Conservation (phyloP, 2,113 vertebrate genomes). For the Caloenas nicobarica region DNA sequence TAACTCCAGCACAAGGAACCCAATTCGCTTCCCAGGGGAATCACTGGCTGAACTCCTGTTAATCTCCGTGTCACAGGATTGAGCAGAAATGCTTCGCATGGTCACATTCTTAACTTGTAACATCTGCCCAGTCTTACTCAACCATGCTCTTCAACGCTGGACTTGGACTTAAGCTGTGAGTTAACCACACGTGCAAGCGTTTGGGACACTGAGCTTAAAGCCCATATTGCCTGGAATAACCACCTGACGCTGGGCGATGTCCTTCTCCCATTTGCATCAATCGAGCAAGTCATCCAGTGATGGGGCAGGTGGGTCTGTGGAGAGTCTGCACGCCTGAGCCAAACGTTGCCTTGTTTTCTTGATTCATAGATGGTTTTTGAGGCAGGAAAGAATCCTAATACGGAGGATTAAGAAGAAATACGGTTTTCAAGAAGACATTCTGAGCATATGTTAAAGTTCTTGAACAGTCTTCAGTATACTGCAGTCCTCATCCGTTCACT, state of each 20-base stretch:
- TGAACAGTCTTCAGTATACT: neutral
- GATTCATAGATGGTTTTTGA: neutral
- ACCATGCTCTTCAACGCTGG: neutral
- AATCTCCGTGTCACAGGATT: neutral
- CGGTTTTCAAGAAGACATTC: neutral
- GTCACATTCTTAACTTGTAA: neutral
- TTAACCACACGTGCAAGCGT: rapidly evolving
- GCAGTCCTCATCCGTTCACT: neutral
- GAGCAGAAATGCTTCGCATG: neutral
- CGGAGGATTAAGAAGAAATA: neutral
- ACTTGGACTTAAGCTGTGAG: neutral
- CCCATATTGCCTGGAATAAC: neutral
- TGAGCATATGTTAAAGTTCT: neutral
- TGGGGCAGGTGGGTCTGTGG: neutral
- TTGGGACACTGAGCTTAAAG: neutral
- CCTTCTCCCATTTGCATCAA: rapidly evolving
- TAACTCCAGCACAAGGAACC: neutral
- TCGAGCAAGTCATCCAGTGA: neutral
- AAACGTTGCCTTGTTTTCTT: neutral
- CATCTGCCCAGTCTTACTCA: neutral
- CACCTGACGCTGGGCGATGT: neutral
- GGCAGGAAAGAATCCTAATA: neutral
- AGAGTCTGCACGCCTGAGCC: neutral
- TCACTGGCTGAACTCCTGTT: neutral
- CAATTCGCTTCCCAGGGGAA: neutral